A percentile compares a stretch with the other conserved stretches of the same genome.
Evolutionary conservation across 2,797 vertebrate species (phyloP).

Genomic region (Hafferia zeledoni): DNA sequence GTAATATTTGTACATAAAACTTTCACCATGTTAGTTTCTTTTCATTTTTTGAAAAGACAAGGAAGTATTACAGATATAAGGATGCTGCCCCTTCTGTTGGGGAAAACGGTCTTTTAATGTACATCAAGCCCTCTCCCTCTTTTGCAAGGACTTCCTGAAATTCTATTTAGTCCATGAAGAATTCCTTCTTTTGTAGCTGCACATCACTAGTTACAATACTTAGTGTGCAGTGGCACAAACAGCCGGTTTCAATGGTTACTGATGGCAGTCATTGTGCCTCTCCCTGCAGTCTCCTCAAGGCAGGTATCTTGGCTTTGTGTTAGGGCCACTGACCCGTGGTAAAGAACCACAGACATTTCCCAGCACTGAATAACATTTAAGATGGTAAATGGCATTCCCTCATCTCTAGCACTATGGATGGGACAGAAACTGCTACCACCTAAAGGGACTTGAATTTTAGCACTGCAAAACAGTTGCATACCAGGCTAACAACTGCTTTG

Average conservation of each 20-base stretch:
- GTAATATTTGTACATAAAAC: conserved; percentile 97
- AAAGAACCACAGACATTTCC: neutral
- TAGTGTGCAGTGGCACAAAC: neutral
- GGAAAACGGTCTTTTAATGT: neutral
- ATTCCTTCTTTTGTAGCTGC: neutral
- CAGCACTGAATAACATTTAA: neutral
- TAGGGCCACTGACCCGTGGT: neutral
- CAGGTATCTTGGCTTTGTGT: neutral
- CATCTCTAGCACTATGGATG: neutral
- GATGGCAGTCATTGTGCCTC: neutral
- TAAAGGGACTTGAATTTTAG: conserved; percentile 29
- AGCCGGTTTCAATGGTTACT: neutral
- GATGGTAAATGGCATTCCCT: neutral
- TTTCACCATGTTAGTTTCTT: conserved; percentile 75
- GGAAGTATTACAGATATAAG: conserved; percentile 23
- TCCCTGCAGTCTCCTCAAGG: neutral
- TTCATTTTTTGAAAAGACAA: conserved; percentile 67
- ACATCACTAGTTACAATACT: neutral
- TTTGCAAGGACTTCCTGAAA: neutral
- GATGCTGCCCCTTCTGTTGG: neutral
- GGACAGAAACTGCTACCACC: neutral
- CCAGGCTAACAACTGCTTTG: conserved; percentile 16
- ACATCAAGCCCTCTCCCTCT: neutral
- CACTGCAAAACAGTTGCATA: neutral
- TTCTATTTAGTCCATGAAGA: neutral